These are phyloP conservation scores for Berghia stephanieae DNA, from an alignment of 1,140 invertebrate genomes.

Conservation along the genomic window DNA sequence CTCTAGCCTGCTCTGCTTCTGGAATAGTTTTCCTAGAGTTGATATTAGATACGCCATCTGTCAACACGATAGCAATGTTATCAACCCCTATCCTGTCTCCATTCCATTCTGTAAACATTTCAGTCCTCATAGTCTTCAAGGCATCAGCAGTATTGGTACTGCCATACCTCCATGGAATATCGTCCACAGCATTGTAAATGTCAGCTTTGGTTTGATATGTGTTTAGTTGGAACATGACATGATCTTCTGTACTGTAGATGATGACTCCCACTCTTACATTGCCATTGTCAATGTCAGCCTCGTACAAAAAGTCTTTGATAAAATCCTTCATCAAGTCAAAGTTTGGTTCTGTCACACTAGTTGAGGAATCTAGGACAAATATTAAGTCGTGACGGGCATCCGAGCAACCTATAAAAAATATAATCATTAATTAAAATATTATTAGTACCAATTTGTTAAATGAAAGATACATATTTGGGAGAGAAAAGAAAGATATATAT, in stretches of 20 bases:
- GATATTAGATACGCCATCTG: too few species aligned
- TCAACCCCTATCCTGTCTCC: slow-evolving; percentile 44
- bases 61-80: too few species aligned
- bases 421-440: neutral
- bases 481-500: too few species aligned
- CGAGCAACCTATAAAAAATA: slow-evolving; percentile 37
- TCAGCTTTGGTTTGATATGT: slow-evolving; percentile 28
- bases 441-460: too few species aligned
- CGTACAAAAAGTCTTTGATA: slow-evolving; percentile 40
- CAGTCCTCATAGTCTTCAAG: slow-evolving; percentile 31
- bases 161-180: slow-evolving; percentile 43
- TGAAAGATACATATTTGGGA: too few species aligned
- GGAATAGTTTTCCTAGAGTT: too few species aligned
- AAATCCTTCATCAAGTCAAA: slow-evolving; percentile 45
- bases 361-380: slow-evolving; percentile 48
- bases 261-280: slow-evolving; percentile 43
- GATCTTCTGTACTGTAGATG: slow-evolving; percentile 40
- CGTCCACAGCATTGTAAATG: slow-evolving; percentile 41
- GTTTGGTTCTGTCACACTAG: slow-evolving; percentile 39
- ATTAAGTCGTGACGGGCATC: slow-evolving; percentile 49
- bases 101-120: slow-evolving; percentile 40
- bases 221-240: slow-evolving; percentile 41
- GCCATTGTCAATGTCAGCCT: slow-evolving; percentile 40
- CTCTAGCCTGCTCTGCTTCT: too few species aligned
- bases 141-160: slow-evolving; percentile 43